Evolutionary conservation across 2,113 vertebrate genomes (phyloP).

Genomic region (Labeo rohita): DNA sequence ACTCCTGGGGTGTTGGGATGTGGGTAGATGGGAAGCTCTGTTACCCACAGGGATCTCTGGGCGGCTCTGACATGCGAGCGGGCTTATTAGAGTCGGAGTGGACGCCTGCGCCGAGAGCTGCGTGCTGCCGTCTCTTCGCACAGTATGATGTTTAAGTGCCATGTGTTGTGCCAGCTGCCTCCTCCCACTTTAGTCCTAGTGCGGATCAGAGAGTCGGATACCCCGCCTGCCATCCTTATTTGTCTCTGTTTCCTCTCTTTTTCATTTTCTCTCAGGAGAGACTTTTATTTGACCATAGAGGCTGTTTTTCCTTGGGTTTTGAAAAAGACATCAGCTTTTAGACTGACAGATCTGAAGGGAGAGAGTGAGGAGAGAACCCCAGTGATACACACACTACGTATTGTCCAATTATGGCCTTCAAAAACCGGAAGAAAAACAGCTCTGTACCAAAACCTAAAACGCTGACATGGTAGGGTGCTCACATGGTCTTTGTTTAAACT

Average conservation of each 20-base stretch:
- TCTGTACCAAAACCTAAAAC: not conserved
- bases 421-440: not conserved
- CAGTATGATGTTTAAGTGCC: slow-evolving; percentile 70
- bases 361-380: slow-evolving; percentile 22
- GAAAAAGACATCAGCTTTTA: not conserved
- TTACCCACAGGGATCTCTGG: slow-evolving; percentile 32
- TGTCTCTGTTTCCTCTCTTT: not conserved
- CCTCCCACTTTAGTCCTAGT: slow-evolving; percentile 61
- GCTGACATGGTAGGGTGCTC: not conserved
- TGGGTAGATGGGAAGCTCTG: not conserved
- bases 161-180: slow-evolving; percentile 71
- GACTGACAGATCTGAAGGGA: not conserved
- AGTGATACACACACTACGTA: not conserved
- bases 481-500: not conserved
- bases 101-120: slow-evolving; percentile 8
- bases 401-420: slow-evolving; percentile 34
- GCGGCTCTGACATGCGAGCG: not conserved
- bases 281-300: not conserved
- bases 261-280: not conserved
- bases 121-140: slow-evolving; percentile 50
- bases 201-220: slow-evolving; percentile 61
- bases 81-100: slow-evolving; percentile 23
- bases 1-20: not conserved
- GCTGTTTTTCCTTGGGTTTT: not conserved
- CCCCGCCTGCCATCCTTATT: slow-evolving; percentile 7